phyloP scores from a whole-genome alignment of 1,140 invertebrate species.

The Rhagoletis pomonella region DNA sequence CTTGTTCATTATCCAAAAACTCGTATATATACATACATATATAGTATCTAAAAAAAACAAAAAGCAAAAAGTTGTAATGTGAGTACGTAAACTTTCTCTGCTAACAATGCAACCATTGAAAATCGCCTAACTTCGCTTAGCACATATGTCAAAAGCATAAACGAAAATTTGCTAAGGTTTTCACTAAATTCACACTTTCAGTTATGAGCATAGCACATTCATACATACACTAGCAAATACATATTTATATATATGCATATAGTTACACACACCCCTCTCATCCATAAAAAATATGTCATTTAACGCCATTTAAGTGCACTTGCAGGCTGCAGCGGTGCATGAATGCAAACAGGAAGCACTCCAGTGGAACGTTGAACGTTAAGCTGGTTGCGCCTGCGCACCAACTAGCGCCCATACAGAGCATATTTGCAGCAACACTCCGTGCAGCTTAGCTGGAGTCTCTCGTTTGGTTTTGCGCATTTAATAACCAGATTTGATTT shows the following conservation, averaged over 20 bases:
- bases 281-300: constrained; percentile 43
- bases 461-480: neutral
- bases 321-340: neutral
- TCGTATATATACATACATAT: too few species aligned
- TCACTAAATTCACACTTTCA: constrained; percentile 21
- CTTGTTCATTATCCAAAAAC: too few species aligned
- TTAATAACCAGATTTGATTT: constrained; percentile 42
- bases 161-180: constrained; percentile 1
- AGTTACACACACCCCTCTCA: too few species aligned
- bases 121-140: neutral
- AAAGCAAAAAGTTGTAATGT: too few species aligned
- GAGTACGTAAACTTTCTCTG: constrained; percentile 23
- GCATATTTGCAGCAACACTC: neutral
- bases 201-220: too few species aligned
- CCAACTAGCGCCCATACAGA: neutral
- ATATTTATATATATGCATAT: too few species aligned
- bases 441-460: neutral
- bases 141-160: neutral
- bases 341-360: constrained; percentile 24
- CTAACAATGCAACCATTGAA: constrained; percentile 19
- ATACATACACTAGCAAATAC: too few species aligned
- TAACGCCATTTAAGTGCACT: constrained; percentile 45
- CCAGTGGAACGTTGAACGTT: constrained; percentile 6
- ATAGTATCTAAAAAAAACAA: too few species aligned
- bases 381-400: neutral